phyloP scores from a whole-genome alignment of 2,888 invertebrate species.

The Sinelater perroti region DNA sequence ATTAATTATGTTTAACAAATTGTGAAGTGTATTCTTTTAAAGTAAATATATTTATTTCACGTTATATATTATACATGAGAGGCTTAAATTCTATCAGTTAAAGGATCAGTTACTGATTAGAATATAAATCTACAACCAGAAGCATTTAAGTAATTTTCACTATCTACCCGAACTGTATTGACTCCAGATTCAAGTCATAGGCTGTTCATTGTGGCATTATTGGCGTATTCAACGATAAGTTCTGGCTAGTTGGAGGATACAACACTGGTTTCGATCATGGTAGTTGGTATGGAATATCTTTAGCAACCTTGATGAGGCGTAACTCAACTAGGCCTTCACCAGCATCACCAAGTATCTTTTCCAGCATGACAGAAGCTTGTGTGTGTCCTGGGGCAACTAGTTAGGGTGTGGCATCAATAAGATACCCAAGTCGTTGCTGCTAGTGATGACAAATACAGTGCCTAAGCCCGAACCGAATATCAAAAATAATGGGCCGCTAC shows the following conservation, averaged over 20 bases:
- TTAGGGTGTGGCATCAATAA: slow-evolving; percentile 95
- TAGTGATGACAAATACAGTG: slow-evolving; percentile 97
- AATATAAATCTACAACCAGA: background rate
- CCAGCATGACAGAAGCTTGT: slow-evolving; percentile 90
- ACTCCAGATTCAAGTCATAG: slow-evolving; percentile 31
- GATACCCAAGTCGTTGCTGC: slow-evolving; percentile 97
- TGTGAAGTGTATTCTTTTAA: slow-evolving; percentile 3
- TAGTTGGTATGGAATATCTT: slow-evolving; percentile 98
- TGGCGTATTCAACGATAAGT: slow-evolving; percentile 81
- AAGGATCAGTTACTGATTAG: background rate
- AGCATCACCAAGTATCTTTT: slow-evolving; percentile 90
- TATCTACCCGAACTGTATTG: slow-evolving; percentile 1
- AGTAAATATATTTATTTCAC: background rate
- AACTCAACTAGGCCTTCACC: slow-evolving; percentile 98
- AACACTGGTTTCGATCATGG: slow-evolving; percentile 93
- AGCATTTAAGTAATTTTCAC: background rate
- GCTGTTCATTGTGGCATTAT: slow-evolving; percentile 59
- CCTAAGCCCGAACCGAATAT: slow-evolving; percentile 94
- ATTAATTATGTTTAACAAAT: background rate
- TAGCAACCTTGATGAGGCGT: slow-evolving; percentile 97
- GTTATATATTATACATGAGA: background rate
- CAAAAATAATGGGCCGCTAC: slow-evolving; percentile 97
- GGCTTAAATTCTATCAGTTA: background rate
- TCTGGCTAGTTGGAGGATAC: slow-evolving; percentile 91
- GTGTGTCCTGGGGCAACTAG: slow-evolving; percentile 98